Evolutionary conservation across 2,113 vertebrate species (phyloP).

Genomic region (Pelecanoides urinatrix): DNA sequence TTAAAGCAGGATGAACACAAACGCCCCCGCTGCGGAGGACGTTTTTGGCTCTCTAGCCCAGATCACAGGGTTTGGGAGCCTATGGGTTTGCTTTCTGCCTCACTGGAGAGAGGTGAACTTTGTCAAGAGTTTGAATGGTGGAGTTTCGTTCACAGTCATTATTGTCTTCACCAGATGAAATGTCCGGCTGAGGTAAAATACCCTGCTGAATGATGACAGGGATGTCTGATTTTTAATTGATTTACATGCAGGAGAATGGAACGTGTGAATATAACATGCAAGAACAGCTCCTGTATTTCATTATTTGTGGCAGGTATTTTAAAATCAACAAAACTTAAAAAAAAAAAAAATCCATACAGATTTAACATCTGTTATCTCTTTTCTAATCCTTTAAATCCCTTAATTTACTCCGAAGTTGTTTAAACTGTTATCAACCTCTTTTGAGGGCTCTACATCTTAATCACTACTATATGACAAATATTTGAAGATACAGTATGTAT

Average conservation of each 20-base stretch:
- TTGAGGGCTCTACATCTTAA: slow-evolving; percentile 49
- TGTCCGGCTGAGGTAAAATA: background rate
- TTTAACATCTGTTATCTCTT: slow-evolving; percentile 55
- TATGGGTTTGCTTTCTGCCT: background rate
- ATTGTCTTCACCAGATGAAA: background rate
- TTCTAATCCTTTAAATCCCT: slow-evolving; percentile 61
- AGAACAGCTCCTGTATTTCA: background rate
- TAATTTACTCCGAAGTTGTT: slow-evolving; percentile 33
- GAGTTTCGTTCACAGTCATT: background rate
- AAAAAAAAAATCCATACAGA: background rate
- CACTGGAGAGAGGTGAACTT: background rate
- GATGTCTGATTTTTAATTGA: background rate
- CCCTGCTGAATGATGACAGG: background rate
- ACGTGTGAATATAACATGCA: background rate
- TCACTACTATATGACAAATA: slow-evolving; percentile 60
- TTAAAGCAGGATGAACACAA: background rate
- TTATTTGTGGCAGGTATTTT: slow-evolving; percentile 31
- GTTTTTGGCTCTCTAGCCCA: background rate
- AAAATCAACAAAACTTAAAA: slow-evolving; percentile 31
- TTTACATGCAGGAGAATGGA: background rate
- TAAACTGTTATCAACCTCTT: slow-evolving; percentile 59
- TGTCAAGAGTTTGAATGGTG: background rate
- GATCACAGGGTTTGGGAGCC: accelerated
- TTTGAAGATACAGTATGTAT: slow-evolving; percentile 41
- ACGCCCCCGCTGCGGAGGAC: accelerated